Percentiles rank a stretch among this genome's conserved stretches.
phyloP scores from a whole-genome alignment of 1,140 invertebrate species.

The Eriocheir sinensis region DNA sequence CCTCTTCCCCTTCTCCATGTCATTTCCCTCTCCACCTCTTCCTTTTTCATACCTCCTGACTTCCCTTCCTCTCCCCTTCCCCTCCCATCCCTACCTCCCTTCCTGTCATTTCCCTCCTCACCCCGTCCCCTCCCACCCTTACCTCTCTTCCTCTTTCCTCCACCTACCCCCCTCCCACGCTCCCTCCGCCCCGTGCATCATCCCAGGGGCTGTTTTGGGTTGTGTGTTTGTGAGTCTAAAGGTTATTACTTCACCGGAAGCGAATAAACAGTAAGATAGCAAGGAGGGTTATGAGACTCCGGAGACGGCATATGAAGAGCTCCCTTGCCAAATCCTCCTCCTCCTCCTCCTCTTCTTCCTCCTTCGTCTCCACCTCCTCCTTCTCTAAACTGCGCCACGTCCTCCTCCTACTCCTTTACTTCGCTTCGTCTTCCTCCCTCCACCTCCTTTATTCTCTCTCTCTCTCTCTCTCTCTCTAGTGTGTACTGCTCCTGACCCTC shows the following conservation, averaged over 20 bases:
- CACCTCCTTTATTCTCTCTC: neutral
- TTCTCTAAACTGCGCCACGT: too few species aligned
- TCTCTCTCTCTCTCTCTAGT: conserved; percentile 14
- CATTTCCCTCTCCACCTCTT: neutral
- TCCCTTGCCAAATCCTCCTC: too few species aligned
- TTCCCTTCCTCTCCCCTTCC: neutral
- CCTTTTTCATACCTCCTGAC: too few species aligned
- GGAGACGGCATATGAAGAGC: neutral
- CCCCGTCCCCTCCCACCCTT: neutral
- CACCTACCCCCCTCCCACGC: neutral
- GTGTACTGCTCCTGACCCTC: neutral
- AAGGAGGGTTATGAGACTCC: neutral
- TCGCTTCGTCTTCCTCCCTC: neutral
- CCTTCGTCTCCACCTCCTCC: too few species aligned
- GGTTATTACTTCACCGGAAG: neutral
- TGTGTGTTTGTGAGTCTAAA: neutral
- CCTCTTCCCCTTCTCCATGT: too few species aligned
- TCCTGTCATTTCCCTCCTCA: neutral
- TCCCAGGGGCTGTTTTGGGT: neutral
- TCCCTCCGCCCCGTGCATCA: too few species aligned
- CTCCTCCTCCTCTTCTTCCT: neutral
- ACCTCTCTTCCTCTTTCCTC: neutral
- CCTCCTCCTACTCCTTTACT: too few species aligned
- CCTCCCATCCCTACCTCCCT: neutral
- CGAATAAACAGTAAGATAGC: conserved; percentile 15